These are phyloP conservation scores for Paradoxurus hermaphroditus DNA, from an alignment of 2,113 vertebrate genomes.

Conservation along the genomic window DNA sequence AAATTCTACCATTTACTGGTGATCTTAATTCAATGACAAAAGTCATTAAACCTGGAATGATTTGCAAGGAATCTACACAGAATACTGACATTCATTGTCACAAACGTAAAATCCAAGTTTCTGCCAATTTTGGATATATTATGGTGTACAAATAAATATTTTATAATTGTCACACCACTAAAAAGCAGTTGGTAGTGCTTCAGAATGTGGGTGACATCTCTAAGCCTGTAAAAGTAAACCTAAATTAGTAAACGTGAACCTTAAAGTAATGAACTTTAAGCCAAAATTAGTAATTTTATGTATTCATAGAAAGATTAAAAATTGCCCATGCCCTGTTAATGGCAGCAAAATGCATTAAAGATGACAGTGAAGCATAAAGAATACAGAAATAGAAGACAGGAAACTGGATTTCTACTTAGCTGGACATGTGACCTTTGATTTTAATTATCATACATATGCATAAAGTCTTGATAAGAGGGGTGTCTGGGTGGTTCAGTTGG, in stretches of 20 bases:
- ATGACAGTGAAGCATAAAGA: background rate
- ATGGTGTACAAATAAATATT: background rate
- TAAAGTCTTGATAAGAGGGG: no score
- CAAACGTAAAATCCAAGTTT: background rate
- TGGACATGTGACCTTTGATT: background rate
- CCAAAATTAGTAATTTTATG: background rate
- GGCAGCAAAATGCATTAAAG: background rate
- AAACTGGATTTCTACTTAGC: background rate
- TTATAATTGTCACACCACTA: background rate
- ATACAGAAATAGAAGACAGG: background rate
- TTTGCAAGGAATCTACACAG: background rate
- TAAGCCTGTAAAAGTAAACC: background rate
- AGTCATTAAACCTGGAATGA: background rate
- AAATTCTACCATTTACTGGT: background rate
- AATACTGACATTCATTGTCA: background rate
- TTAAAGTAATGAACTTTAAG: background rate
- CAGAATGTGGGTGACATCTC: background rate
- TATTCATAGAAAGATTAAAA: background rate
- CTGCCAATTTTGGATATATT: background rate
- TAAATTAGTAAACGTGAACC: background rate
- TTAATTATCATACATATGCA: background rate
- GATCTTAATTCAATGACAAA: conserved; percentile 8
- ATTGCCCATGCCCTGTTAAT: background rate
- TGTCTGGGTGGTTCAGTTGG: no score
- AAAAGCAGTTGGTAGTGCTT: background rate